Conservation (phyloP, 2,113 vertebrate species). For the Gallinago undulata region DNA sequence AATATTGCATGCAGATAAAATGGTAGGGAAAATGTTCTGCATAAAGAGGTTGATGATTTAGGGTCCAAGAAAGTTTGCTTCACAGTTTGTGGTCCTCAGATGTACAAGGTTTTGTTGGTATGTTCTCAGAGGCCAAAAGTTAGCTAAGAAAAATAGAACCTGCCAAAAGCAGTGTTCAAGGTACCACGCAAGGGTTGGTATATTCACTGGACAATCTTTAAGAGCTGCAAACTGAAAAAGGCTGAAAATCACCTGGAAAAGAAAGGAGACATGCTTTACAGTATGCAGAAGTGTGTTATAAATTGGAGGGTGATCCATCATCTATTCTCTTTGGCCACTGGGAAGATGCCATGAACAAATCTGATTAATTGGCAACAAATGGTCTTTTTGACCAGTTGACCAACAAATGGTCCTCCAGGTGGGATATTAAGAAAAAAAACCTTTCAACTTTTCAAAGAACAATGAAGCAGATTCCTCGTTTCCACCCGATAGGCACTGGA, state of each 20-base stretch:
- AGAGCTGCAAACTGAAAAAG: background rate
- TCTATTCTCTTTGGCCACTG: background rate
- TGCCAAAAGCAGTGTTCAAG: background rate
- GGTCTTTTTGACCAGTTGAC: background rate
- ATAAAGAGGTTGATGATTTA: background rate
- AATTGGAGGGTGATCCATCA: background rate
- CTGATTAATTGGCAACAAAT: background rate
- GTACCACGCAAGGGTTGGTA: background rate
- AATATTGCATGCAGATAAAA: background rate
- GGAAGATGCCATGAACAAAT: background rate
- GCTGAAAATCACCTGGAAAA: background rate
- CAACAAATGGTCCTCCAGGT: background rate
- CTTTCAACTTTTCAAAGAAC: background rate
- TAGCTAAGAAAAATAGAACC: background rate
- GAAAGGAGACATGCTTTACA: background rate
- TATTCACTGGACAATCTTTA: background rate
- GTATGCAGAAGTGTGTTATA: background rate
- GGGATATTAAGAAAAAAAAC: background rate
- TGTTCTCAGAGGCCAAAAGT: background rate
- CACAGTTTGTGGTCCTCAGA: background rate
- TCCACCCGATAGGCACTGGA: background rate
- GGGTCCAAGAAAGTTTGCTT: background rate
- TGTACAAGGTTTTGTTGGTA: background rate
- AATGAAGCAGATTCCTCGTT: background rate
- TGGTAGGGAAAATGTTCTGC: background rate